Conservation (phyloP, 2,797 vertebrate species). For the Euthynnus affinis region DNA sequence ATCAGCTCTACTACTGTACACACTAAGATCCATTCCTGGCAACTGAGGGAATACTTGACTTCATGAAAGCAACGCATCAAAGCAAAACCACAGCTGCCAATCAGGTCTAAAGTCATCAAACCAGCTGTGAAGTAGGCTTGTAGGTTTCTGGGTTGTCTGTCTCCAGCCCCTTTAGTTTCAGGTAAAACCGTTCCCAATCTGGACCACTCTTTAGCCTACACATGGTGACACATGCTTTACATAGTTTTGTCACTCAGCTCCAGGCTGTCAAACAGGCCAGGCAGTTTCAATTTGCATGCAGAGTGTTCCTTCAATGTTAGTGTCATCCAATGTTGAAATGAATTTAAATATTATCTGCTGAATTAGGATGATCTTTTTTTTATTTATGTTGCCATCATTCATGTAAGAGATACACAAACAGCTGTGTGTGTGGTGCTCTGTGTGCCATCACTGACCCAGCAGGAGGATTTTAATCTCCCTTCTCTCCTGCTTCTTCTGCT, state of each 20-base stretch:
- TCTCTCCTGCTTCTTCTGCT: constrained; percentile 83
- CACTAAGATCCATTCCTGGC: background rate
- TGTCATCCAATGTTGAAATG: background rate
- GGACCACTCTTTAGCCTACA: constrained; percentile 57
- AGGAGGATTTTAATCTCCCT: constrained; percentile 86
- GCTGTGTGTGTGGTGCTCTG: background rate
- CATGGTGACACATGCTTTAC: constrained; percentile 61
- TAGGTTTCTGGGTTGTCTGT: constrained; percentile 8
- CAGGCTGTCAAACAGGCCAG: constrained; percentile 57
- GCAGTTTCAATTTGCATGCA: constrained; percentile 13
- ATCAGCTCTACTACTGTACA: no score
- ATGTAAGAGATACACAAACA: background rate
- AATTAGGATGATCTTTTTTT: background rate
- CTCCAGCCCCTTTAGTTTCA: constrained; percentile 13
- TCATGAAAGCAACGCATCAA: background rate
- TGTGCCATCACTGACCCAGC: constrained; percentile 79
- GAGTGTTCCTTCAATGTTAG: constrained; percentile 3
- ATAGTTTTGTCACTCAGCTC: constrained; percentile 48
- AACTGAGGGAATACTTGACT: background rate
- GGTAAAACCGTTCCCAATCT: constrained; percentile 28
- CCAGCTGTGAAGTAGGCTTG: constrained; percentile 8
- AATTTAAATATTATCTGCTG: background rate
- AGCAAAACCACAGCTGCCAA: background rate
- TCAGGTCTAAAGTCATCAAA: constrained; percentile 13
- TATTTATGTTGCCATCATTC: background rate